A percentile compares a stretch with the other conserved stretches of the same genome.
These are phyloP conservation scores for Nyctalus aviator DNA, from an alignment of 2,797 vertebrate genomes.

Conservation along the genomic window DNA sequence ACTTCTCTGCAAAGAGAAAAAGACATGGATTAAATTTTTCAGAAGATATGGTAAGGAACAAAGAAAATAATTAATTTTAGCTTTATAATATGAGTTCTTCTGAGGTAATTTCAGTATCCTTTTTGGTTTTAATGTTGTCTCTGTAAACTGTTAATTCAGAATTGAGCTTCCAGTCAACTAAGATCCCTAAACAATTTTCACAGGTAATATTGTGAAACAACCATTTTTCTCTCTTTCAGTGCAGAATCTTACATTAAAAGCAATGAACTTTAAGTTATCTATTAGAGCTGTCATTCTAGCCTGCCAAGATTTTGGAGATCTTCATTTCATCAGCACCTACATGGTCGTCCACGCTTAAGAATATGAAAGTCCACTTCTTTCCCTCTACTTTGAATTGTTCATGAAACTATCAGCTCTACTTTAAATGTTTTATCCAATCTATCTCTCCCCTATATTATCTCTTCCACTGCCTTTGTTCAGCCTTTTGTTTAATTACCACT, in stretches of 20 bases:
- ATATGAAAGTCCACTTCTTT: background rate
- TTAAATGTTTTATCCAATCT: background rate
- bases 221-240: background rate
- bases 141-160: background rate
- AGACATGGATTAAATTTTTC: background rate
- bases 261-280: background rate
- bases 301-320: background rate
- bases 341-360: background rate
- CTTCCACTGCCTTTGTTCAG: background rate
- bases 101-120: background rate
- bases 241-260: background rate
- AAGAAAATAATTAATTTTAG: constrained; percentile 30
- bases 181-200: constrained; percentile 11
- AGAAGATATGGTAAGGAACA: background rate
- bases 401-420: background rate
- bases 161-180: background rate
- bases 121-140: background rate
- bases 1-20: background rate
- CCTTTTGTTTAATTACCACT: constrained; percentile 42
- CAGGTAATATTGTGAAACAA: background rate
- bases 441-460: background rate
- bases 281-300: background rate
- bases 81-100: background rate
- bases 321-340: background rate
- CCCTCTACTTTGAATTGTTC: background rate